phyloP scores from a whole-genome alignment of 2,888 invertebrate species.

The Latheticus oryzae region DNA sequence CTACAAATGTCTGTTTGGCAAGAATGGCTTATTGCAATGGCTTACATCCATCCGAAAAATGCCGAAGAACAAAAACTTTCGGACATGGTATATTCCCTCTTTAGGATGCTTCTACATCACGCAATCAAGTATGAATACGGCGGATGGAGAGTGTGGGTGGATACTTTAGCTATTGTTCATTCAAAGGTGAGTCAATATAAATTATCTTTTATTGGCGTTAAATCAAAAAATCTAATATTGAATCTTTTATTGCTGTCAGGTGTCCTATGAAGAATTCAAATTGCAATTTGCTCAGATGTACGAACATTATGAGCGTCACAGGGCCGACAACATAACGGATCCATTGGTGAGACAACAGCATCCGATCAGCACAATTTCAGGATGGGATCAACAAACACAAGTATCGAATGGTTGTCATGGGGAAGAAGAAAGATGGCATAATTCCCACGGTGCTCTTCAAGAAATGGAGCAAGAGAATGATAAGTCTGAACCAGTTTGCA shows the following conservation, averaged over 20 bases:
- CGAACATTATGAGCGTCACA: constrained; percentile 92
- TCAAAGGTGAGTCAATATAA: constrained; percentile 80
- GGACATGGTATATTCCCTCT: constrained; percentile 97
- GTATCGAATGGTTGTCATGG: constrained; percentile 60
- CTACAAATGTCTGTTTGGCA: constrained; percentile 99
- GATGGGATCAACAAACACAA: constrained; percentile 82
- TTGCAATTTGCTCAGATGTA: constrained; percentile 98
- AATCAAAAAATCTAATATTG: neutral
- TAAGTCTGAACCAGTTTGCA: constrained; percentile 62
- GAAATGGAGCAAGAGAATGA: constrained; percentile 60
- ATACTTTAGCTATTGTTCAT: constrained; percentile 98
- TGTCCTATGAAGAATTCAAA: constrained; percentile 98
- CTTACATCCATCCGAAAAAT: constrained; percentile 96
- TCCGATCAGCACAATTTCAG: constrained; percentile 96
- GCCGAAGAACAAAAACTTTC: constrained; percentile 96
- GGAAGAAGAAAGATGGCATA: constrained; percentile 60
- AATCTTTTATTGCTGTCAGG: constrained; percentile 67
- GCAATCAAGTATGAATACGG: constrained; percentile 99
- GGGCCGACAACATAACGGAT: constrained; percentile 95
- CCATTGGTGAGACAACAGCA: constrained; percentile 92
- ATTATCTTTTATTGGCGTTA: constrained; percentile 38
- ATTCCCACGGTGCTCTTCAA: constrained; percentile 51
- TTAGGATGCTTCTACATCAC: constrained; percentile 97
- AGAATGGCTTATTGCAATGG: constrained; percentile 99
- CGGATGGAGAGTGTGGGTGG: constrained; percentile 99